Percentiles rank a stretch among this genome's conserved stretches.
Conservation (phyloP, 2,113 vertebrate genomes). For the Ranitomeya variabilis region DNA sequence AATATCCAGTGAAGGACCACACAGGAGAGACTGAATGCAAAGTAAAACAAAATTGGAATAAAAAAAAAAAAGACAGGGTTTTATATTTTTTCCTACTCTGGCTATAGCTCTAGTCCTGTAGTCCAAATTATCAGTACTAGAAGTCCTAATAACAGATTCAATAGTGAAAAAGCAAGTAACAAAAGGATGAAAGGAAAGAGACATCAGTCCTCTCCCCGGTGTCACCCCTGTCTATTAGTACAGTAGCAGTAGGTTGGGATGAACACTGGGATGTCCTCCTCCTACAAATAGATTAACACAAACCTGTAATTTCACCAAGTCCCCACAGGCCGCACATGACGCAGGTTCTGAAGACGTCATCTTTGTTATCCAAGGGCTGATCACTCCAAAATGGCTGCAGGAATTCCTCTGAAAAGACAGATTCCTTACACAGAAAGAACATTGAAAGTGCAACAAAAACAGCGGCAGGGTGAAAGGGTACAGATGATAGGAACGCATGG, state of each 20-base stretch:
- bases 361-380: constrained; percentile 86
- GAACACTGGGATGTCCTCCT: neutral
- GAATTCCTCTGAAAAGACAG: constrained; percentile 81
- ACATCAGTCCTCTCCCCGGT: neutral
- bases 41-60: constrained; percentile 36
- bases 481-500: neutral
- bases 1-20: constrained; percentile 80
- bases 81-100: neutral
- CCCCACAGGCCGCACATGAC: constrained; percentile 35
- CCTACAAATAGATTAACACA: neutral
- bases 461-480: too few species aligned
- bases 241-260: neutral
- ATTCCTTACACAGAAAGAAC: neutral
- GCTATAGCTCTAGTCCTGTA: neutral
- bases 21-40: constrained; percentile 84
- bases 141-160: neutral
- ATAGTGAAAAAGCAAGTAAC: neutral
- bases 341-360: constrained; percentile 72
- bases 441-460: neutral
- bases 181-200: neutral
- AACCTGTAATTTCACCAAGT: constrained; percentile 50
- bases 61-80: neutral
- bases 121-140: too few species aligned
- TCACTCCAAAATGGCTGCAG: constrained; percentile 84
- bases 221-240: neutral